Evolutionary conservation across 1,140 invertebrate species (phyloP).

Genomic region (Zaprionus davidi): DNA sequence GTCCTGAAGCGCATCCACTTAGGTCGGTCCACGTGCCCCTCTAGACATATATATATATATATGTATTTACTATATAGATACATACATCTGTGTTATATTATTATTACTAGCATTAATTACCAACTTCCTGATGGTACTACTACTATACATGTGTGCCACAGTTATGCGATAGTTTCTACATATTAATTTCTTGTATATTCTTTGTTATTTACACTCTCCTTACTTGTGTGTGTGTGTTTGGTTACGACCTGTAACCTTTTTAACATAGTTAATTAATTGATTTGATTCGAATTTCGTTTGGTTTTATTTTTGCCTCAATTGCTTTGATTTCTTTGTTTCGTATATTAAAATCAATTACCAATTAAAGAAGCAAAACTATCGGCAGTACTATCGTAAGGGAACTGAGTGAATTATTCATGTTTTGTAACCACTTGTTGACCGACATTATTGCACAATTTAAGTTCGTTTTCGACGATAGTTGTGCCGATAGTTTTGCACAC

Average conservation of each 20-base stretch:
- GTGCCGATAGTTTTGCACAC: background rate
- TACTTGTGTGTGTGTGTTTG: conserved; percentile 38
- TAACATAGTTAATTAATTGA: conserved; percentile 11
- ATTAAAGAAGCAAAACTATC: background rate
- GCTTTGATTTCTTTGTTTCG: conserved; percentile 21
- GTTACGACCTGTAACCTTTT: background rate
- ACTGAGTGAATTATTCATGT: background rate
- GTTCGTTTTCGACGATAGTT: background rate
- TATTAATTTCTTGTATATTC: conserved; percentile 32
- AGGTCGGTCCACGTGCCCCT: conserved; percentile 88
- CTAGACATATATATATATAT: background rate
- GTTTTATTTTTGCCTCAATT: conserved; percentile 41
- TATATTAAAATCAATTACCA: conserved; percentile 14
- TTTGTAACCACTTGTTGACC: too few relatives aligned
- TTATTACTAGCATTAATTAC: background rate
- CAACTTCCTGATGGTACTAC: background rate
- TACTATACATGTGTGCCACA: conserved; percentile 23
- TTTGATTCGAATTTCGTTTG: conserved; percentile 11
- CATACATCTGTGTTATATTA: background rate
- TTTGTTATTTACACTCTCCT: conserved; percentile 33
- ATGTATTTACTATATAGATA: background rate
- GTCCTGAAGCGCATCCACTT: conserved; percentile 94
- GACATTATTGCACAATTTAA: background rate
- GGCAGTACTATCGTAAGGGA: background rate
- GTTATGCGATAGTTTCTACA: conserved; percentile 2